phyloP scores from a whole-genome alignment of 2,888 invertebrate species.

The Clistopyga incitator region DNA sequence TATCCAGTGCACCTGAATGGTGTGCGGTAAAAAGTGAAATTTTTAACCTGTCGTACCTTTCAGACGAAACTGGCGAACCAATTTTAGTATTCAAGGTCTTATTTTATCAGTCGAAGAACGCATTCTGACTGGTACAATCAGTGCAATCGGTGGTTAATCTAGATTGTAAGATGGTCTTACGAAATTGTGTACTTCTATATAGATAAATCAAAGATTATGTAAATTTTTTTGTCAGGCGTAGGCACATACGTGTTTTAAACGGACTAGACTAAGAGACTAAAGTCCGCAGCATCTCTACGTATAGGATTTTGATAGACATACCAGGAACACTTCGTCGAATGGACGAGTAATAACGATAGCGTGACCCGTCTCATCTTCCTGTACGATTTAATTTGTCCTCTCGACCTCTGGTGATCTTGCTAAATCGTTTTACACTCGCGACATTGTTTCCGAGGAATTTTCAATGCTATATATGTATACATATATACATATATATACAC shows the following conservation, averaged over 20 bases:
- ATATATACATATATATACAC: background rate
- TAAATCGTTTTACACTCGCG: conserved; percentile 16
- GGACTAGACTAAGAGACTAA: background rate
- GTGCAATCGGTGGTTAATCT: no score
- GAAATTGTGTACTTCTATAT: no score
- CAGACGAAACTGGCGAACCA: no score
- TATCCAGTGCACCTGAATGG: no score
- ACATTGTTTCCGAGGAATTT: conserved; percentile 27
- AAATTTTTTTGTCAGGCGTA: no score
- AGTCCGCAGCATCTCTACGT: background rate
- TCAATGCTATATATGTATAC: background rate
- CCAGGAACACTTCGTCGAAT: conserved; percentile 16
- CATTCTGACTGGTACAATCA: no score
- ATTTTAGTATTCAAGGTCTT: no score
- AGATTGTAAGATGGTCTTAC: no score
- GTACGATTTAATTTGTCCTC: conserved; percentile 42
- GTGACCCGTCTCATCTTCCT: conserved; percentile 51
- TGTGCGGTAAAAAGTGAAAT: no score
- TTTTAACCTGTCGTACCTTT: no score
- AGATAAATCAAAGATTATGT: no score
- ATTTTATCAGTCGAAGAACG: no score
- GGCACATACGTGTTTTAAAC: background rate
- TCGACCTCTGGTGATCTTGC: conserved; percentile 29
- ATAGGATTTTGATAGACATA: conserved; percentile 11
- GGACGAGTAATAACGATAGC: conserved; percentile 23